A percentile compares a stretch with the other conserved stretches of the same genome.
phyloP scores from a whole-genome alignment of 1,140 invertebrate genomes.

The Grapholita molesta region DNA sequence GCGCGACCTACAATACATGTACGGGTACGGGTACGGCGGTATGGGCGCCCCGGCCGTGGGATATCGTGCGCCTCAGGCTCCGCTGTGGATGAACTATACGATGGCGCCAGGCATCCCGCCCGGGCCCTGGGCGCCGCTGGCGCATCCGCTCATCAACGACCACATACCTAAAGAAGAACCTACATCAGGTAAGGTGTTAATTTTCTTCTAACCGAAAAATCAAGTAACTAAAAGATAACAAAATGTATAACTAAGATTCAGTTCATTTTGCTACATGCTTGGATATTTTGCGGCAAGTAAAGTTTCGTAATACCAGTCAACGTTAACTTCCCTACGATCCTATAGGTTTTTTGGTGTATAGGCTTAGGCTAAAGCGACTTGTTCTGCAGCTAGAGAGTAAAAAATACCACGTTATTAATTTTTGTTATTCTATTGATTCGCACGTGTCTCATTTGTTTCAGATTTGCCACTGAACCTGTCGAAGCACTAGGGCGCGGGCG shows the following conservation, averaged over 20 bases:
- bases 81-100: slow-evolving; percentile 46
- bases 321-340: no score
- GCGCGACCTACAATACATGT: slow-evolving; percentile 44
- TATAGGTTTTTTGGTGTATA: no score
- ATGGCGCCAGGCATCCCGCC: slow-evolving; percentile 47
- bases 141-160: slow-evolving; percentile 68
- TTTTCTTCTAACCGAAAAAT: no score
- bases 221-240: no score
- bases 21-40: slow-evolving; percentile 50
- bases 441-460: slow-evolving; percentile 54
- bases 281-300: no score
- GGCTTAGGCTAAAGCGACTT: background rate
- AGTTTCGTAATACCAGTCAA: no score
- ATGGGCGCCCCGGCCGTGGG: slow-evolving; percentile 41
- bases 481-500: slow-evolving; percentile 64
- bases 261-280: no score
- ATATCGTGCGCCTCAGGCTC: slow-evolving; percentile 55
- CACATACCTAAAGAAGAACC: slow-evolving; percentile 72
- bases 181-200: slow-evolving; percentile 56
- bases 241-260: no score
- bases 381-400: background rate
- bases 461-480: slow-evolving; percentile 76
- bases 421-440: background rate
- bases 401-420: no score
- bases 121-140: slow-evolving; percentile 62